A percentile compares a stretch with the other conserved stretches of the same genome.
Evolutionary conservation across 2,113 vertebrate species (phyloP).

Genomic region (Ardeotis arabs): DNA sequence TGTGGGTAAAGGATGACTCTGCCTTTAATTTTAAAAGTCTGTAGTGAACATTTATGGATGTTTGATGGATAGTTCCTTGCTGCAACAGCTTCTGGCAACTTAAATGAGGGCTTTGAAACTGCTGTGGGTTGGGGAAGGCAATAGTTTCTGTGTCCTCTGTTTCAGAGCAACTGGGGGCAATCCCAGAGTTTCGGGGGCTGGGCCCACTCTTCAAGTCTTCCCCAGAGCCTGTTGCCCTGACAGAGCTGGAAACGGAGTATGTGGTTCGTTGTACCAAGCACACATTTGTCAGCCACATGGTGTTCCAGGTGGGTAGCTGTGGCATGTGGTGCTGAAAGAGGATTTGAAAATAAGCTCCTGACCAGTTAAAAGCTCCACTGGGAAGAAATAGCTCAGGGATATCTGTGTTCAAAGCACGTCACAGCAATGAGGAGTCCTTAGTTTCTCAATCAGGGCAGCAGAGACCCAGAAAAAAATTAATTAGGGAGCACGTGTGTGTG

Average conservation of each 20-base stretch:
- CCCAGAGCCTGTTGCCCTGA: constrained; percentile 79
- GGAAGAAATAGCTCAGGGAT: background rate
- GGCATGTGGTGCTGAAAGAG: background rate
- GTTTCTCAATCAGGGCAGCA: background rate
- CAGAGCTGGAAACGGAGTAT: constrained; percentile 82
- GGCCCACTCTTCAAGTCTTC: constrained; percentile 83
- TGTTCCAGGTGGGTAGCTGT: constrained; percentile 80
- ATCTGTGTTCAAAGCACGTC: background rate
- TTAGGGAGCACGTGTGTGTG: background rate
- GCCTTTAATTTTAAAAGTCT: background rate
- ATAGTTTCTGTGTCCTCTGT: background rate
- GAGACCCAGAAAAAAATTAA: background rate
- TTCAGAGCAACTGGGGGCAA: constrained; percentile 81
- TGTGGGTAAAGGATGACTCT: background rate
- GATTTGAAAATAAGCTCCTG: background rate
- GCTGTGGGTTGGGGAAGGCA: background rate
- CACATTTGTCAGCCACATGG: constrained; percentile 77
- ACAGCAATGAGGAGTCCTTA: background rate
- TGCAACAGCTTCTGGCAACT: background rate
- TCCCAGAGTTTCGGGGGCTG: constrained; percentile 78
- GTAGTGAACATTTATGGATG: background rate
- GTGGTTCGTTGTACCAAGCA: constrained; percentile 84
- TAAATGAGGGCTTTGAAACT: background rate
- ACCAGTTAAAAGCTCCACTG: background rate
- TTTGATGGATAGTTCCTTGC: background rate